Base-by-base conservation (phyloP, 2,888 invertebrate genomes). In the Aleiodes leptofemur region DNA sequence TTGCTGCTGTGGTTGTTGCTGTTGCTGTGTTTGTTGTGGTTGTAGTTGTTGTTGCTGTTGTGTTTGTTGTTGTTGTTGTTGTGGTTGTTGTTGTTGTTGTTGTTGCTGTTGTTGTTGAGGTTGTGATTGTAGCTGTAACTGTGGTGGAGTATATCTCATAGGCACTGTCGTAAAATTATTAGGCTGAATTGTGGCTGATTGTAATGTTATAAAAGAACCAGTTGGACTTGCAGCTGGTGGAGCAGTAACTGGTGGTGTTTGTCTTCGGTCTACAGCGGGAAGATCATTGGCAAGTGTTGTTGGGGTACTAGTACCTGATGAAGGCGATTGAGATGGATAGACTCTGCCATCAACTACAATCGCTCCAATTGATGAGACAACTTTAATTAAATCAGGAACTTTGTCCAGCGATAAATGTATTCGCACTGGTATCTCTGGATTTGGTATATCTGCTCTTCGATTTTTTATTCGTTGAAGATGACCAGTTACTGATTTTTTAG, bases 381-480 rank as follows among this genome's bases (percentile, higher is more conserved):
- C 95, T 91, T 95, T 94, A 83, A 95, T 92, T 73, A 96, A 91
- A 86, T 96, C 96, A 69, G 95, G 93, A 83, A 96, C 93, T 91
- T 95, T 95, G 88, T 96, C 96, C 79, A 96, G 90, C 50, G 94
- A 94, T 76, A 96, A 91, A 88, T 94, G 93, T 88, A 96, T 96
- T 85, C 96, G 92, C 80, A 96, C 96, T 50, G 96, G 96, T 82
- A 96, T 95, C 90, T 96, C 96, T 16, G 96, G 96, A 92, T 96
- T 96, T 80, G 96, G 96, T 87, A 96, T 96, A 90, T 96, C 96
- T 3, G 96, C 96, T 83, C 96, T 92, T 78, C 95, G 93, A 84
- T 94, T 93, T 90, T 96, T 96, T 84, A 96, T 94, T 86, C 96
- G 92, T 90, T 95, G 95, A 83, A 96, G 91, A 90, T 96, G 96